Base-by-base conservation (phyloP, 2,888 invertebrate genomes). In the Oligia latruncula region DNA sequence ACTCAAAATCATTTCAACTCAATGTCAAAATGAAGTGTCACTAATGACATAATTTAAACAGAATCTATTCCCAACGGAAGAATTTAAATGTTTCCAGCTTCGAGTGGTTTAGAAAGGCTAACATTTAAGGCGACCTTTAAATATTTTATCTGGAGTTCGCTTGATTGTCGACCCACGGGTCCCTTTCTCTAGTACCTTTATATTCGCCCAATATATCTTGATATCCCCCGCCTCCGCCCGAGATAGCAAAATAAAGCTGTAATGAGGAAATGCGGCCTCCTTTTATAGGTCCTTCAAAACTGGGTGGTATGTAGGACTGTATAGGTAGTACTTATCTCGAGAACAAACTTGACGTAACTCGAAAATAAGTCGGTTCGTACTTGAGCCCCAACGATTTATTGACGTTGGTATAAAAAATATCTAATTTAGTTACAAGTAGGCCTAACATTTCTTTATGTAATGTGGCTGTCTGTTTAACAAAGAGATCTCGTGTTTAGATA, bases 61-160 rank as follows among this genome's bases (percentile, higher is more conserved):
- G 91, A 90, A 87, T 75, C 29, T 79, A 66, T 84, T 90, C 92
- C 92, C 90, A 91, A 92, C 90, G 85, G 89, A 93, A 92, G 95
- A 94, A 95, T 95, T 95, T 93, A 92, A 95, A 95, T 93, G 91
- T 92, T 92, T 92, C 91, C 91, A 90, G 90, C 92, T 92, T 91
- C 92, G 90, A 94, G 92, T 92, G 91, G 89, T 91, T 92, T 92
- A 87, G 89, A 92, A 92, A 92, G 91, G 91, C 93, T 91, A 90
- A 90, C 90, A 86, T 89, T 91, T 91, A 93, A 94, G 93, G 93
- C 95, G 95, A 95, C 95, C 95, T 96, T 95, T 95, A 95, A 95
- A 96, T 96, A 96, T 96, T 96, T 96, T 96, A 96, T 96, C 96
- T 96, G 93, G 92, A 95, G 94, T 94, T 93, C 92, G 93, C 93